Base-by-base conservation (phyloP, 2,888 invertebrate genomes). In the Griposia aprilina region DNA sequence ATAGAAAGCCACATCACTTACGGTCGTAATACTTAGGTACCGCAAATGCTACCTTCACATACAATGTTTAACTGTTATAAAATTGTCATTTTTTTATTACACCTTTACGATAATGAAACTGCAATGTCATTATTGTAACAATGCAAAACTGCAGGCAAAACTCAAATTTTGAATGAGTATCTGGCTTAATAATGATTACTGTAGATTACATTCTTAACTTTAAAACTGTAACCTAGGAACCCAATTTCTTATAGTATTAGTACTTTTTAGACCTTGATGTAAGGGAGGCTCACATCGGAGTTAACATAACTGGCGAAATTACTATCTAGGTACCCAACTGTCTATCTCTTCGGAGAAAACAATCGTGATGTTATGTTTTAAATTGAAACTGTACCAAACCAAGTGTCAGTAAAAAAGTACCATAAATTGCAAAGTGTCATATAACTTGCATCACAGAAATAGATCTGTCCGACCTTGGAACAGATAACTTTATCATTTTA, bases 401-500 rank as follows among this genome's bases (percentile, higher is more conserved):
- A 48, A 55, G 13, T 55, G n/a, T 17, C 23, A 45, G 15, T n/a
- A 63, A 41, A 72, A 81, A 41, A 59, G 10, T 11, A 17, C 3
- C 15, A 59, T 60, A 59, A 73, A 74, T 62, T 45, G 10, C 82
- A 63, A 55, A 82, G 20, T 41, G 13, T n/a, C 36, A 23, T 36
- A n/a, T 30, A 57, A 10, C 48, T 86, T 60, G 73, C 70, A 68
- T 30, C 84, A 78, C 66, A 62, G 59, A 75, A 62, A 65, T 62
- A 77, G 57, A 68, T 78, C 55, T 60, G 30, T 0, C 8, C 63
- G 50, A 50, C 84, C 87, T 83, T 87, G 79, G 50, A 36, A 66
- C 70, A 73, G 79, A 70, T 83, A 76, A 65, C 57, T 67, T 60
- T 76, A 83, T 86, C 85, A 60, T 60, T 59, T 84, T 74, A 69